phyloP scores from a whole-genome alignment of 2,888 invertebrate genomes.

The Drosophila mulleri region DNA sequence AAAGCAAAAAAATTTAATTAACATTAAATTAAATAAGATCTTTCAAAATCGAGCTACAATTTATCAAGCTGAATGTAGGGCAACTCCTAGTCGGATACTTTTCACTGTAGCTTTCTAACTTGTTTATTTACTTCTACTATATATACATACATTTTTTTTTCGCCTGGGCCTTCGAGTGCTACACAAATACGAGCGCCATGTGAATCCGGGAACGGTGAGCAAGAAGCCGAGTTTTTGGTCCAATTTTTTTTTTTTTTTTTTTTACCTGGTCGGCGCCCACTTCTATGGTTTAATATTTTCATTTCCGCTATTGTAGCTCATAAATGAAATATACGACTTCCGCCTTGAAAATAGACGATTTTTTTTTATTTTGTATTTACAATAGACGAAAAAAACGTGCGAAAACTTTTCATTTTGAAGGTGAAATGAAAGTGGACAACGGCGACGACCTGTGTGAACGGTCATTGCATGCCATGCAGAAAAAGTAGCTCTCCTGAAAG shows the following conservation, averaged over 20 bases:
- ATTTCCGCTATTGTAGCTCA: slow-evolving; percentile 73
- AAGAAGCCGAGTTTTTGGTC: background rate
- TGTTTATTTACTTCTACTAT: slow-evolving; percentile 5
- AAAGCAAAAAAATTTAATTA: too few species aligned
- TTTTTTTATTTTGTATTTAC: slow-evolving; percentile 24
- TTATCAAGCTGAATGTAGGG: too few species aligned
- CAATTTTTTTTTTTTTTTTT: slow-evolving; percentile 11
- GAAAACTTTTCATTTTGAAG: slow-evolving; percentile 58
- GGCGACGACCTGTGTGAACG: slow-evolving; percentile 29
- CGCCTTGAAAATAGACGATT: slow-evolving; percentile 28
- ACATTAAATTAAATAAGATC: too few species aligned
- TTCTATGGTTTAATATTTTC: slow-evolving; percentile 77
- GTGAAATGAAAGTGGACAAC: slow-evolving; percentile 69
- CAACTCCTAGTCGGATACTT: background rate
- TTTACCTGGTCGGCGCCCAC: slow-evolving; percentile 31
- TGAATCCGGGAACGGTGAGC: background rate
- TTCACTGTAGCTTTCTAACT: background rate
- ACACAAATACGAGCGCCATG: too few species aligned
- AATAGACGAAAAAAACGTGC: slow-evolving; percentile 32
- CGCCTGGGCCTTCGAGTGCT: slow-evolving; percentile 9
- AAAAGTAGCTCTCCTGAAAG: slow-evolving; percentile 15
- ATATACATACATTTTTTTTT: background rate
- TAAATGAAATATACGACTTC: slow-evolving; percentile 74
- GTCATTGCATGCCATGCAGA: slow-evolving; percentile 59
- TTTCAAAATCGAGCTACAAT: too few species aligned